Evolutionary conservation across 2,113 vertebrate genomes (phyloP).

Genomic region (Myiozetetes cayanensis): DNA sequence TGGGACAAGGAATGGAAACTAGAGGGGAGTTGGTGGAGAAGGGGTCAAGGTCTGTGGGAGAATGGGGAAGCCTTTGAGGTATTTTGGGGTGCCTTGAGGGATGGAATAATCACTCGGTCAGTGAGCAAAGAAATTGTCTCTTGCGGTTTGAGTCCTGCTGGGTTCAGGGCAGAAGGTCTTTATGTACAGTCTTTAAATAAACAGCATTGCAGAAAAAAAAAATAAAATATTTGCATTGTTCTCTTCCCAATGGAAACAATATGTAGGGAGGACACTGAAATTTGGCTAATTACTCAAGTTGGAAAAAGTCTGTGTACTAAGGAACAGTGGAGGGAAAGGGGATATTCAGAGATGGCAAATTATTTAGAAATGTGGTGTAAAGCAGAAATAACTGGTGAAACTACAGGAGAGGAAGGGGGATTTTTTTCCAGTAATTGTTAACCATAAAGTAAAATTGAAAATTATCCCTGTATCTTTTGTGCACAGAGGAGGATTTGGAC

Average conservation of each 20-base stretch:
- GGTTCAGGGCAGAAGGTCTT: neutral
- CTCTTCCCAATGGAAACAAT: neutral
- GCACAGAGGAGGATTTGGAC: neutral
- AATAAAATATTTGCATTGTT: neutral
- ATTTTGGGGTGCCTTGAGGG: neutral
- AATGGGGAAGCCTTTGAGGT: neutral
- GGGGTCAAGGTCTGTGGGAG: neutral
- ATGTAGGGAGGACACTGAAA: neutral
- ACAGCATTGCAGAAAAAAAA: conserved; percentile 16
- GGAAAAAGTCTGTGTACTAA: neutral
- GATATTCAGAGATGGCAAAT: neutral
- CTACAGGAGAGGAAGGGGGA: neutral
- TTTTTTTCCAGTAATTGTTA: neutral
- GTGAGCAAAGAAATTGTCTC: neutral
- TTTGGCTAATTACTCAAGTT: neutral
- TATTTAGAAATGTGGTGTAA: conserved; percentile 12
- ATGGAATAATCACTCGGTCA: neutral
- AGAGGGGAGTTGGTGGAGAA: neutral
- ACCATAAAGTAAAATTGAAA: neutral
- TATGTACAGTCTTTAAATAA: neutral
- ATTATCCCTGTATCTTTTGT: neutral
- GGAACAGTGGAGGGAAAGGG: neutral
- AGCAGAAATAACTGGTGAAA: conserved; percentile 34
- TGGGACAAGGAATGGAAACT: neutral
- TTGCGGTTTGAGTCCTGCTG: neutral